phyloP scores from a whole-genome alignment of 2,797 vertebrate species.

The Melanotaenia pygmaea region DNA sequence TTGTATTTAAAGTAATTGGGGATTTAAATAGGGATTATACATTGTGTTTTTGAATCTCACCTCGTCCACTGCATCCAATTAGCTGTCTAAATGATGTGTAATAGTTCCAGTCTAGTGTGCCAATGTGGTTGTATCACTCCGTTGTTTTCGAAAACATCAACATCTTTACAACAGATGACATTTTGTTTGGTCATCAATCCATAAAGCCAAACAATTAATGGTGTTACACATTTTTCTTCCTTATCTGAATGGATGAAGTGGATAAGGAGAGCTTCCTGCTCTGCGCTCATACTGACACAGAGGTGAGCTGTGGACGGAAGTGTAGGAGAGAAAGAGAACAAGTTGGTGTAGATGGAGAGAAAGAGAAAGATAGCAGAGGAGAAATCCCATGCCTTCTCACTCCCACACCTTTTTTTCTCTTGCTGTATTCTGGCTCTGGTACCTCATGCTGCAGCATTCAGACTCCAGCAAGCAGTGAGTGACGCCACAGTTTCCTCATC shows the following conservation, averaged over 20 bases:
- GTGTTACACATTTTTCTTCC: not conserved
- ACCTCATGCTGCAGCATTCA: conserved; percentile 72
- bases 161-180: not conserved
- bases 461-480: conserved; percentile 60
- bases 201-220: not conserved
- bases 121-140: not conserved
- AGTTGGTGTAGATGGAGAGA: conserved; percentile 42
- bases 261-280: conserved; percentile 44
- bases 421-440: conserved; percentile 75
- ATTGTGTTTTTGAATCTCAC: no score
- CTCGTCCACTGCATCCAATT: not conserved
- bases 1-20: no score
- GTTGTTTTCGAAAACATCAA: not conserved
- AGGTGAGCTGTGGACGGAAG: conserved; percentile 67
- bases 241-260: not conserved
- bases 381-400: conserved; percentile 75
- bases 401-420: conserved; percentile 82
- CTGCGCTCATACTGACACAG: conserved; percentile 37
- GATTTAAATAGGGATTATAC: no score
- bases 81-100: not conserved
- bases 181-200: not conserved
- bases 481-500: conserved; percentile 47
- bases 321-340: conserved; percentile 56
- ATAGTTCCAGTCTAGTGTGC: not conserved
- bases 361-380: conserved; percentile 56